These are phyloP conservation scores for Neotragus moschatus DNA, from an alignment of 2,113 vertebrate species.

Conservation along the genomic window DNA sequence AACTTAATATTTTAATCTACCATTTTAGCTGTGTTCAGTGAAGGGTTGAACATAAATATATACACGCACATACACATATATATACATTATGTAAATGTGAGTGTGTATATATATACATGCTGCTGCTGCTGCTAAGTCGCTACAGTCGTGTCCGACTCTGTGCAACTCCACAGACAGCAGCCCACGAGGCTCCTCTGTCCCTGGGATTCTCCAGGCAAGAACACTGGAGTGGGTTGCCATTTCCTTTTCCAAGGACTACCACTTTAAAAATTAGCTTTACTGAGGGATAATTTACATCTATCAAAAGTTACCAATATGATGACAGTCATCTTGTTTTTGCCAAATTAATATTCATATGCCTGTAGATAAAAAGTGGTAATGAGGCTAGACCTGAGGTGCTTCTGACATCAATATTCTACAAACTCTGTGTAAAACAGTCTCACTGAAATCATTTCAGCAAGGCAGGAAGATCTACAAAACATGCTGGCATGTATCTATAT, in stretches of 20 bases:
- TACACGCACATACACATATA: too few species aligned
- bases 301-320: not conserved
- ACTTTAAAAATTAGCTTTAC: not conserved
- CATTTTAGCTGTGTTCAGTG: too few species aligned
- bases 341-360: not conserved
- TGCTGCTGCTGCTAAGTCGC: too few species aligned
- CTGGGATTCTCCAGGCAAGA: too few species aligned
- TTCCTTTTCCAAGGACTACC: too few species aligned
- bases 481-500: not conserved
- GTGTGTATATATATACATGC: too few species aligned
- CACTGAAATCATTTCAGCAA: not conserved
- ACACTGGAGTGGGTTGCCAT: too few species aligned
- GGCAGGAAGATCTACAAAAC: not conserved
- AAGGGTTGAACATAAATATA: too few species aligned
- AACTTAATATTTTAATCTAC: not conserved
- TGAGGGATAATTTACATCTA: not conserved
- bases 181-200: too few species aligned
- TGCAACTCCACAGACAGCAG: rapidly evolving
- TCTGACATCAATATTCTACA: not conserved
- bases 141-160: too few species aligned
- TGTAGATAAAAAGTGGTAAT: not conserved
- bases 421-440: not conserved
- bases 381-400: not conserved
- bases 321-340: not conserved
- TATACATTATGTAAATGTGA: too few species aligned